These are phyloP conservation scores for Aeoliscus strigatus DNA, from an alignment of 2,797 vertebrate genomes.

Conservation along the genomic window DNA sequence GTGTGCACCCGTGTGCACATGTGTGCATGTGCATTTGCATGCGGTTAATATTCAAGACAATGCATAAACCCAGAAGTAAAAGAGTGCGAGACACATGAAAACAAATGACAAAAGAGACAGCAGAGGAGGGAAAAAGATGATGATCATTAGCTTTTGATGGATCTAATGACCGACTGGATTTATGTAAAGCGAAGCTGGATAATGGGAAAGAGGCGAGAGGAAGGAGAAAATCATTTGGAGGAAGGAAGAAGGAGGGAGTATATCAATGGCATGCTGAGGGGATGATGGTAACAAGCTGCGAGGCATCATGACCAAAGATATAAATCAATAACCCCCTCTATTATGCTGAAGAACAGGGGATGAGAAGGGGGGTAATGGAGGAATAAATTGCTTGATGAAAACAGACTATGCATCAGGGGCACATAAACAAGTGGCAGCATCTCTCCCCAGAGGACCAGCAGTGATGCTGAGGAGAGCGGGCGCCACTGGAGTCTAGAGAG, in stretches of 20 bases:
- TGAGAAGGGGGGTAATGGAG: conserved; percentile 53
- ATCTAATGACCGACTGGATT: conserved; percentile 66
- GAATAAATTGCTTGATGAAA: conserved; percentile 76
- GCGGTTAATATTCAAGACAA: too few species aligned
- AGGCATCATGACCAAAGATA: conserved; percentile 69
- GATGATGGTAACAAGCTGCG: conserved; percentile 64
- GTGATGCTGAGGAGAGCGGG: conserved; percentile 59
- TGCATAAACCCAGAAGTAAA: too few species aligned
- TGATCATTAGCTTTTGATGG: conserved; percentile 69
- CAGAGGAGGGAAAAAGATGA: conserved; percentile 58
- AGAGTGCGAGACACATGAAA: conserved; percentile 20
- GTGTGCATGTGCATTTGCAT: too few species aligned
- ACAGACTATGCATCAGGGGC: conserved; percentile 66
- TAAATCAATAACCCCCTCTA: conserved; percentile 75
- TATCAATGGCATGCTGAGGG: conserved; percentile 65
- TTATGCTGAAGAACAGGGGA: conserved; percentile 51
- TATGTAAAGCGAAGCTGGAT: conserved; percentile 58
- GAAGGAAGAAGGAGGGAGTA: conserved; percentile 39
- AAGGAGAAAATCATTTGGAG: conserved; percentile 69
- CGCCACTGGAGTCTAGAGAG: conserved; percentile 25
- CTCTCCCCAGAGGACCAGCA: conserved; percentile 78
- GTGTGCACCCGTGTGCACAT: too few species aligned
- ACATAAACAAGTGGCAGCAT: conserved; percentile 82
- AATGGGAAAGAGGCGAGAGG: conserved; percentile 63
- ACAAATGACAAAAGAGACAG: conserved; percentile 40